These are phyloP conservation scores for Muntiacus reevesi DNA, from an alignment of 2,113 vertebrate species.

Conservation along the genomic window DNA sequence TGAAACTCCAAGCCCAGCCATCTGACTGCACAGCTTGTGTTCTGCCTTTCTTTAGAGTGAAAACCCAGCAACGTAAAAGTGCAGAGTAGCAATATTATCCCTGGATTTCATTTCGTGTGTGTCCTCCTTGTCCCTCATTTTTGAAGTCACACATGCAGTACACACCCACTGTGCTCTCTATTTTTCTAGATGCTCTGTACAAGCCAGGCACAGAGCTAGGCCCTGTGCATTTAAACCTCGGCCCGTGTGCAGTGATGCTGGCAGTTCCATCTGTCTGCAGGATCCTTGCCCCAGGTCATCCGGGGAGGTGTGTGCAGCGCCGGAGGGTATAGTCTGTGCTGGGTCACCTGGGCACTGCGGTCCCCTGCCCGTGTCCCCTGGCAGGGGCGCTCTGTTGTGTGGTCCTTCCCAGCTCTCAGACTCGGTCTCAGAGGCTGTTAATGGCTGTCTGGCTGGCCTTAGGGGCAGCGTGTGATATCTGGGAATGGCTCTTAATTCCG, in stretches of 20 bases:
- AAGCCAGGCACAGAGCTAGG: neutral
- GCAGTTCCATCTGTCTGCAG: accelerated
- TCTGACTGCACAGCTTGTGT: neutral
- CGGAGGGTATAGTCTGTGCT: neutral
- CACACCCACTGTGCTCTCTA: neutral
- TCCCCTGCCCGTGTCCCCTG: neutral
- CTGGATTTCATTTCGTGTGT: neutral
- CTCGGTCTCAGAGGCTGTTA: neutral
- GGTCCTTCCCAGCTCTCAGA: neutral
- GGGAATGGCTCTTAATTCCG: neutral
- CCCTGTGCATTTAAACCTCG: neutral
- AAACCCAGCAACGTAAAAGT: neutral
- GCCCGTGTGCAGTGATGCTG: accelerated
- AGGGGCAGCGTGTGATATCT: accelerated
- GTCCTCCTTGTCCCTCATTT: neutral
- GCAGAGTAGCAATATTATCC: no score
- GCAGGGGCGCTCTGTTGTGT: neutral
- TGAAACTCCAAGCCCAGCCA: neutral
- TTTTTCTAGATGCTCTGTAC: neutral
- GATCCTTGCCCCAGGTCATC: neutral
- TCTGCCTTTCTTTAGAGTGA: neutral
- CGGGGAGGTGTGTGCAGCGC: accelerated
- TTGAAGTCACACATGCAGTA: neutral
- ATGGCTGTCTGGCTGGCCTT: neutral
- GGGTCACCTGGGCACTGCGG: neutral